A percentile compares a stretch with the other conserved stretches of the same genome.
Conservation (phyloP, 2,888 invertebrate genomes). For the Cepaea hortensis region DNA sequence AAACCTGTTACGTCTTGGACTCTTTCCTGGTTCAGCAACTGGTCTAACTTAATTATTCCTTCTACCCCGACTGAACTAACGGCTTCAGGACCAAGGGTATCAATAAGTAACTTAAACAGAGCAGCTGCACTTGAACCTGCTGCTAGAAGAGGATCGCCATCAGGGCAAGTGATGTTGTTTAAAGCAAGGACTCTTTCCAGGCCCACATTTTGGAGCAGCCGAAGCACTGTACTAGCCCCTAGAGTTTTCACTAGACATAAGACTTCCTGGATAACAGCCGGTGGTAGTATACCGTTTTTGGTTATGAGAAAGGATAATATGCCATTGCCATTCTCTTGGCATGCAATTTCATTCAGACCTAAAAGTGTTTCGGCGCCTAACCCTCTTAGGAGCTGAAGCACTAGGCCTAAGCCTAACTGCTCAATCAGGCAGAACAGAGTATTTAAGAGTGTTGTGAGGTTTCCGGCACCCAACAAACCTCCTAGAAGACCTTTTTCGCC, state of each 20-base stretch:
- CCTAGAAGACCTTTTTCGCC: neutral
- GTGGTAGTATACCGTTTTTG: neutral
- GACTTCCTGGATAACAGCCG: neutral
- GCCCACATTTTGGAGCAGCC: neutral
- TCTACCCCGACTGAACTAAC: neutral
- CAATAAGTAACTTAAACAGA: neutral
- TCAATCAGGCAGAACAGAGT: neutral
- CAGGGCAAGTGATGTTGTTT: neutral
- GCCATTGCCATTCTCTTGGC: neutral
- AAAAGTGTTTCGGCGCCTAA: neutral
- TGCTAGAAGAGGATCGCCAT: neutral
- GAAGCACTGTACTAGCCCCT: neutral
- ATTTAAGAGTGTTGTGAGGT: neutral
- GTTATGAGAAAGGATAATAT: neutral
- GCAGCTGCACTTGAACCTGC: neutral
- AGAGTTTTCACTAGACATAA: neutral
- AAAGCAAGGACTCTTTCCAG: neutral
- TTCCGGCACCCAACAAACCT: too few relatives aligned
- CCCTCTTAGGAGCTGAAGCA: neutral
- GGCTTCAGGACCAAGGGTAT: neutral
- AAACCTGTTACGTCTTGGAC: neutral
- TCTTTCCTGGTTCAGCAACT: neutral
- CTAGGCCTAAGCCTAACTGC: neutral
- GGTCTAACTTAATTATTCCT: neutral
- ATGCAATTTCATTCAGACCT: slow-evolving; percentile 18